Evolutionary conservation across 2,888 invertebrate species (phyloP).

Genomic region (Agrotis clavis): DNA sequence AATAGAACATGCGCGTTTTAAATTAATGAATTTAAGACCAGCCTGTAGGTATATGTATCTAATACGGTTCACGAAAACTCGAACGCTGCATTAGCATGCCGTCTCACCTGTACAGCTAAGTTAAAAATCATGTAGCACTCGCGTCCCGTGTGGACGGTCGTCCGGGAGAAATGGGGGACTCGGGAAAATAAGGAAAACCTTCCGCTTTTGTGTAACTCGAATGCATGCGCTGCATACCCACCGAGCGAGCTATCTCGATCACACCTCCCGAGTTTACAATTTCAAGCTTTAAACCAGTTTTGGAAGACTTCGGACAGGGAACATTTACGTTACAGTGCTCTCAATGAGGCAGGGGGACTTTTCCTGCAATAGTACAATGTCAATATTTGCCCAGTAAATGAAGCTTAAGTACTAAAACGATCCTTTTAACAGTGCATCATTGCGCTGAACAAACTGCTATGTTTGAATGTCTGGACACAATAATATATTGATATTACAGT

Average conservation of each 20-base stretch:
- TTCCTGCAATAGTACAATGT: conserved; percentile 69
- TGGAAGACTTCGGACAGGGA: conserved; percentile 56
- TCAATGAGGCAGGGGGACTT: conserved; percentile 67
- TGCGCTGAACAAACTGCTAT: conserved; percentile 17
- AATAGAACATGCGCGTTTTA: conserved; percentile 52
- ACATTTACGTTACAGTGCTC: conserved; percentile 68
- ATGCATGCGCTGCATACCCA: conserved; percentile 76
- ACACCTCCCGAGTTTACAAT: conserved; percentile 71
- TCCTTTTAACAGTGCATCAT: conserved; percentile 2
- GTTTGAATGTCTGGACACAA: conserved; percentile 47
- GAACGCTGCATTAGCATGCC: conserved; percentile 80
- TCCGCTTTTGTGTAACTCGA: conserved; percentile 76
- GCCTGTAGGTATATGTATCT: conserved; percentile 26
- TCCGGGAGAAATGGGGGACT: conserved; percentile 74
- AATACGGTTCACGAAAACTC: conserved; percentile 67
- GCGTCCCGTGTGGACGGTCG: conserved; percentile 78
- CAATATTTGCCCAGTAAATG: conserved; percentile 60
- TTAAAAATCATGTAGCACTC: conserved; percentile 87
- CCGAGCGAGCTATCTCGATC: conserved; percentile 71
- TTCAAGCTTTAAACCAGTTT: conserved; percentile 62
- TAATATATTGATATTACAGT: conserved; percentile 51
- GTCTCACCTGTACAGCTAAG: conserved; percentile 83
- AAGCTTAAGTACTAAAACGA: neutral
- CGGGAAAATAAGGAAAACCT: conserved; percentile 80
- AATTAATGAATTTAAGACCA: conserved; percentile 68